Evolutionary conservation across 2,888 invertebrate species (phyloP).

Genomic region (Autographa gamma): DNA sequence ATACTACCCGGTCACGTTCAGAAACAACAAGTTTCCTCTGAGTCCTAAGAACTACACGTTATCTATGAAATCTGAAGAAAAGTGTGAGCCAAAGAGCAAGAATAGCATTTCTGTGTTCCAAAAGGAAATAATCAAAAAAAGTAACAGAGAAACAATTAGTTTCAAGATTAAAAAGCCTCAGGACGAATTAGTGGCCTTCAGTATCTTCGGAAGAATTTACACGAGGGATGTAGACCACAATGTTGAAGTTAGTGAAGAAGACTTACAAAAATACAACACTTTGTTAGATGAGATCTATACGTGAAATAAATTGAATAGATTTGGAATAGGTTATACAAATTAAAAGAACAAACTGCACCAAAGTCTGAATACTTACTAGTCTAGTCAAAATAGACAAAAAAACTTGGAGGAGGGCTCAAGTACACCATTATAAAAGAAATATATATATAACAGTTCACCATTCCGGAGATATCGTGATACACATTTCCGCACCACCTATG

Average conservation of each 20-base stretch:
- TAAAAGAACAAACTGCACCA: too few species aligned
- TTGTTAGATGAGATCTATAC: slow-evolving; percentile 73
- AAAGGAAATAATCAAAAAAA: slow-evolving; percentile 29
- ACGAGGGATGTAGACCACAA: slow-evolving; percentile 82
- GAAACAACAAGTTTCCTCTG: slow-evolving; percentile 85
- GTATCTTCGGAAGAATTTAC: slow-evolving; percentile 82
- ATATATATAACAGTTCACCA: too few species aligned
- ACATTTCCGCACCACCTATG: too few species aligned
- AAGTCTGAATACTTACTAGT: too few species aligned
- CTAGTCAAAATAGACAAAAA: too few species aligned
- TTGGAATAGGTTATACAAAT: too few species aligned
- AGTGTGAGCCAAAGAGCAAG: slow-evolving; percentile 26
- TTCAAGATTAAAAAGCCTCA: slow-evolving; percentile 76
- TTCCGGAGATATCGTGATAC: too few species aligned
- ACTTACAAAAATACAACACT: slow-evolving; percentile 66
- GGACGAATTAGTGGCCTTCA: slow-evolving; percentile 83
- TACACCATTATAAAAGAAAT: too few species aligned
- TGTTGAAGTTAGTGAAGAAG: slow-evolving; percentile 63
- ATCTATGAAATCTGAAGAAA: slow-evolving; percentile 18
- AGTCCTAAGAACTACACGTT: slow-evolving; percentile 70
- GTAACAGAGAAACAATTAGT: slow-evolving; percentile 58
- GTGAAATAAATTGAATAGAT: too few species aligned
- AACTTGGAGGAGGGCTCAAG: too few species aligned
- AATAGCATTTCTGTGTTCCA: slow-evolving; percentile 41
- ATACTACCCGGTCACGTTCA: slow-evolving; percentile 86